Percentiles rank a stretch among this genome's conserved stretches.
phyloP scores from a whole-genome alignment of 2,797 vertebrate genomes.

The Falco novaeseelandiae region DNA sequence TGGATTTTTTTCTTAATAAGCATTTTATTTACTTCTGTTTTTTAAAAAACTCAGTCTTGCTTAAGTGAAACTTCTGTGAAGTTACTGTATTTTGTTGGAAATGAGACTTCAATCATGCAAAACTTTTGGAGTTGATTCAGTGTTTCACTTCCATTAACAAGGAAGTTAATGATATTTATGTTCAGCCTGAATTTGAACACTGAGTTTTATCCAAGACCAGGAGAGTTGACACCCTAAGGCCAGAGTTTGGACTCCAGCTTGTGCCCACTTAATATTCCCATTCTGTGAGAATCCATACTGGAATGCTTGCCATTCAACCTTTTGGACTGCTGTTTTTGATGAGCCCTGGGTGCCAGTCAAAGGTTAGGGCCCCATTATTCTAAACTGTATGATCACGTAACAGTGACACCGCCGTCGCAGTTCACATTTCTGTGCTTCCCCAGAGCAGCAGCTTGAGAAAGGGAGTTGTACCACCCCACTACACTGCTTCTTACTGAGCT shows the following conservation, averaged over 20 bases:
- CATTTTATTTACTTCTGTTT: background rate
- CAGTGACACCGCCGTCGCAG: background rate
- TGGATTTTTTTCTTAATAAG: background rate
- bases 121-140: background rate
- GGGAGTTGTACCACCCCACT: background rate
- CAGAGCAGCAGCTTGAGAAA: background rate
- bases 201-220: background rate
- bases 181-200: background rate
- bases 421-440: background rate
- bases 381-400: background rate
- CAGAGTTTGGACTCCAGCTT: background rate
- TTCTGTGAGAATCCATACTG: background rate
- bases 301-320: background rate
- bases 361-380: background rate
- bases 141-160: background rate
- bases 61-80: background rate
- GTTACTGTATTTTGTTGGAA: background rate
- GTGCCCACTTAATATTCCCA: background rate
- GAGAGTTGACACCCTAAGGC: background rate
- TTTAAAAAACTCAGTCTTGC: background rate
- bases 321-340: background rate
- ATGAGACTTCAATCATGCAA: background rate
- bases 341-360: background rate
- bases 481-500: background rate
- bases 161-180: background rate